Percentiles rank a stretch among this genome's conserved stretches.
Evolutionary conservation across 53 echinoderm and acorn worm species (phyloP).

Genomic region (Pentamera pediparva): DNA sequence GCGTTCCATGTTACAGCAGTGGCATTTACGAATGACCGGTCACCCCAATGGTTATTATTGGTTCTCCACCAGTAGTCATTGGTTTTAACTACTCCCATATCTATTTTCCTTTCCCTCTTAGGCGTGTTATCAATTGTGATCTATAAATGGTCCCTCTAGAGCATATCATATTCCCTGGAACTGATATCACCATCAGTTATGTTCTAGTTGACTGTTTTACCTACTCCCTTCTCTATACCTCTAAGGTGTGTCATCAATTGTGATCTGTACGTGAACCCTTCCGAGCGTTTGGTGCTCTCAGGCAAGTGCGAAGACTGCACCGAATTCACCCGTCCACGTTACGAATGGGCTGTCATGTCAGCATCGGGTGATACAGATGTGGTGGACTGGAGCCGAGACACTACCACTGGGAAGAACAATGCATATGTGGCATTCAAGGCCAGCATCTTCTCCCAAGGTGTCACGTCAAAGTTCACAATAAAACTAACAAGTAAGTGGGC

Average conservation of each 20-base stretch:
- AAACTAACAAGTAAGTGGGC: neutral
- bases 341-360: slow-evolving; percentile 43
- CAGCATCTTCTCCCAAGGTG: slow-evolving; percentile 28
- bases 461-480: neutral
- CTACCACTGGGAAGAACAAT: slow-evolving; percentile 51
- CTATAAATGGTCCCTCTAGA: no score
- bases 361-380: slow-evolving; percentile 14
- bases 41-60: no score
- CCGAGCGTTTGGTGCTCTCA: slow-evolving; percentile 58
- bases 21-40: no score
- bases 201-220: no score
- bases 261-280: slow-evolving; percentile 67
- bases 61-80: no score
- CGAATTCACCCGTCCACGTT: slow-evolving; percentile 43
- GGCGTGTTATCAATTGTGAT: neutral
- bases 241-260: slow-evolving; percentile 79
- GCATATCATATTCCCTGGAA: no score
- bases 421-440: slow-evolving; percentile 62
- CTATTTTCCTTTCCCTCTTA: no score
- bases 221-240: no score
- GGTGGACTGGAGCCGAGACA: slow-evolving; percentile 53
- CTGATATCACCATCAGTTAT: no score
- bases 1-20: no score
- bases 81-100: no score
- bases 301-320: slow-evolving; percentile 73